Evolutionary conservation across 2,113 vertebrate genomes (phyloP).

Genomic region (Kryptolebias marmoratus): DNA sequence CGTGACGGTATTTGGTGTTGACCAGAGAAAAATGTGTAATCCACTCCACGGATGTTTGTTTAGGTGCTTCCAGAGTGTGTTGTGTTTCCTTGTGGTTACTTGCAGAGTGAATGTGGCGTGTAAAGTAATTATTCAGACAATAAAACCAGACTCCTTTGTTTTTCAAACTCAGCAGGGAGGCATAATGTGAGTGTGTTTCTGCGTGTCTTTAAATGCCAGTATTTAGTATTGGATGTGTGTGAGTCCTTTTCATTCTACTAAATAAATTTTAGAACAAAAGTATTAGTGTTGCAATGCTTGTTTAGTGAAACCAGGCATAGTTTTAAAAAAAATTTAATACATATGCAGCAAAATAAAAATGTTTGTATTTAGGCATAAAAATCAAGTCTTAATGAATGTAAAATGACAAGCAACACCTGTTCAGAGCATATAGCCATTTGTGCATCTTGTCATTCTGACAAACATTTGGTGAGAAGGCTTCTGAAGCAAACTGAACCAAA

Average conservation of each 20-base stretch:
- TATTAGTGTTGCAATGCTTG: background rate
- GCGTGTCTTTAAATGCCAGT: background rate
- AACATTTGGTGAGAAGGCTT: too few relatives aligned
- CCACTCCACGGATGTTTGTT: constrained; percentile 54
- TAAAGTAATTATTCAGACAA: constrained; percentile 65
- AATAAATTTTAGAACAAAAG: background rate
- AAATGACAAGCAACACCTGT: too few relatives aligned
- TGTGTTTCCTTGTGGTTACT: constrained; percentile 44
- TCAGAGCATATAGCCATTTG: too few relatives aligned
- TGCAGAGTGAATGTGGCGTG: constrained; percentile 43
- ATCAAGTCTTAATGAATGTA: too few relatives aligned
- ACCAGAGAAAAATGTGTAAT: constrained; percentile 60
- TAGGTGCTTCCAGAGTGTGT: constrained; percentile 35
- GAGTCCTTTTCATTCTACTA: constrained; percentile 10
- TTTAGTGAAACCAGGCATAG: background rate
- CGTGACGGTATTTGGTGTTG: constrained; percentile 51
- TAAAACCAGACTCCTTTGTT: constrained; percentile 49
- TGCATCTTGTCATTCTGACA: too few relatives aligned
- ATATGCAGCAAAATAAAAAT: background rate
- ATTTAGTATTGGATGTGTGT: background rate
- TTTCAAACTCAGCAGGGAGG: constrained; percentile 8
- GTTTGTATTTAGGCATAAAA: background rate
- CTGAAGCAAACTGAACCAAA: too few relatives aligned
- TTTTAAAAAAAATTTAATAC: background rate
- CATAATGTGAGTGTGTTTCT: background rate